Evolutionary conservation across 2,797 vertebrate species (phyloP).

Genomic region (Morus bassanus): DNA sequence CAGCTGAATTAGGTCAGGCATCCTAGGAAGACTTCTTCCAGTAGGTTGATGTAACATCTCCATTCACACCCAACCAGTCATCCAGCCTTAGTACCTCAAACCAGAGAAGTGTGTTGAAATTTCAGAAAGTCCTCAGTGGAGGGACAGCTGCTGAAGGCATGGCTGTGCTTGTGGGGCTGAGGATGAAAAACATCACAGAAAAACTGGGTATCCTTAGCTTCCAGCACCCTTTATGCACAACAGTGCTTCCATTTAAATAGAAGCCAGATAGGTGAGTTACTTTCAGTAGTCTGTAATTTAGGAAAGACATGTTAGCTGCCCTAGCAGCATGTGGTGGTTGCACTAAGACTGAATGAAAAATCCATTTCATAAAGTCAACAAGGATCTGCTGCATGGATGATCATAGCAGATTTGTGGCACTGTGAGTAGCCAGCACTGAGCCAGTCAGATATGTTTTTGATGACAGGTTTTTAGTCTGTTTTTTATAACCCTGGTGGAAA

Average conservation of each 20-base stretch:
- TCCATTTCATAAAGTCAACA: not conserved
- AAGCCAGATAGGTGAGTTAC: not conserved
- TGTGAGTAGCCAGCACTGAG: not conserved
- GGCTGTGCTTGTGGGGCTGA: not conserved
- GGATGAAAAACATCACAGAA: not conserved
- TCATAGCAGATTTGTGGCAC: not conserved
- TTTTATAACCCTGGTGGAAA: not conserved
- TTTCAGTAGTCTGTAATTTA: not conserved
- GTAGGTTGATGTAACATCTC: not conserved
- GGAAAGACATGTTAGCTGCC: not conserved
- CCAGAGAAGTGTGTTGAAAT: not conserved
- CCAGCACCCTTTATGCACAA: not conserved
- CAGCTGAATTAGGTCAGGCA: not conserved
- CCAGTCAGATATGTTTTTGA: not conserved
- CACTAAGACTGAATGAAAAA: not conserved
- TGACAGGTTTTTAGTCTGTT: not conserved
- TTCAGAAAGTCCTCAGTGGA: not conserved
- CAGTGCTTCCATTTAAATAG: not conserved
- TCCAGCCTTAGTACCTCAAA: not conserved
- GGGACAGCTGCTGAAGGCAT: not conserved
- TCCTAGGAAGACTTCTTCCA: not conserved
- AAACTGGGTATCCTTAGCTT: not conserved
- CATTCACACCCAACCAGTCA: not conserved
- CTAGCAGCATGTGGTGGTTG: not conserved
- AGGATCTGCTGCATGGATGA: not conserved